phyloP scores from a whole-genome alignment of 2,888 invertebrate genomes.

The Venusia cambrica region DNA sequence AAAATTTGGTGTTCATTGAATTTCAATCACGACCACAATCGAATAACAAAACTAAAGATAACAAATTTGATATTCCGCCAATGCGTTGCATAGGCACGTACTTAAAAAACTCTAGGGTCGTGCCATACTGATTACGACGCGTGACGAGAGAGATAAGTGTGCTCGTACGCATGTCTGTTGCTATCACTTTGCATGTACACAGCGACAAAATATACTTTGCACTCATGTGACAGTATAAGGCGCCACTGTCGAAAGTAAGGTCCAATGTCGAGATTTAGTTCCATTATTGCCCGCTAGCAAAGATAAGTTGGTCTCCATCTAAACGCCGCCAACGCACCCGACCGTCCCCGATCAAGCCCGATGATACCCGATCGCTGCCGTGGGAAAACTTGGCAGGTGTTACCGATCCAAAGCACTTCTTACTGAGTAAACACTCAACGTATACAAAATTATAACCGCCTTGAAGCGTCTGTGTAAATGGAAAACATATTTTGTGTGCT shows the following conservation, averaged over 20 bases:
- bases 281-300: too few relatives aligned
- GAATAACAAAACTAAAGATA: slow-evolving; percentile 25
- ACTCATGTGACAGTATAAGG: too few relatives aligned
- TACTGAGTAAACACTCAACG: slow-evolving; percentile 79
- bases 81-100: slow-evolving; percentile 41
- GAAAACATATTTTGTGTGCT: slow-evolving; percentile 81
- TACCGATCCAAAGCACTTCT: slow-evolving; percentile 76
- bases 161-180: slow-evolving; percentile 33
- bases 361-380: slow-evolving; percentile 64
- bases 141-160: slow-evolving; percentile 47
- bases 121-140: slow-evolving; percentile 52
- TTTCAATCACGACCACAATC: slow-evolving; percentile 23
- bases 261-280: too few relatives aligned
- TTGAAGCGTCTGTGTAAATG: slow-evolving; percentile 77
- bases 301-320: too few relatives aligned
- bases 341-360: slow-evolving; percentile 49
- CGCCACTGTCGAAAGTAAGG: too few relatives aligned
- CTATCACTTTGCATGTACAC: slow-evolving; percentile 44
- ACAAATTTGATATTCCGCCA: slow-evolving; percentile 32
- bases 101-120: slow-evolving; percentile 45
- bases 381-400: slow-evolving; percentile 80
- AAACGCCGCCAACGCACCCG: slow-evolving; percentile 56
- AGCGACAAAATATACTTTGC: too few relatives aligned
- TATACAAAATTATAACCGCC: slow-evolving; percentile 80
- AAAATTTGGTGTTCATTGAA: too few relatives aligned